Evolutionary conservation across 2,888 invertebrate genomes (phyloP).

Genomic region (Drosophila putrida): DNA sequence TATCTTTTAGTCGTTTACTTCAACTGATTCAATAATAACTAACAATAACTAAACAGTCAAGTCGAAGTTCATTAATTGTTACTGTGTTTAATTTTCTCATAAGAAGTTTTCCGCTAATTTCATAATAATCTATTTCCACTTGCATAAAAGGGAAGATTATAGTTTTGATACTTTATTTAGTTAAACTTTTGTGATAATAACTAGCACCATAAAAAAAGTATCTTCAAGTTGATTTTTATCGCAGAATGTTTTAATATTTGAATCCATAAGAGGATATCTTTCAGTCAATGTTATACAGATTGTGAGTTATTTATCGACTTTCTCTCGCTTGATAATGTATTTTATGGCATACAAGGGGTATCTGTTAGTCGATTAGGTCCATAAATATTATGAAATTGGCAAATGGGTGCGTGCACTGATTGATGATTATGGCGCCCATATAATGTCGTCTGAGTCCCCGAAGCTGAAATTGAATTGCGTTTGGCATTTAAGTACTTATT

Average conservation of each 20-base stretch:
- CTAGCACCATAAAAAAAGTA: background rate
- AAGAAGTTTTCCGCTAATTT: too few relatives aligned
- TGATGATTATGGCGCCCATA: slow-evolving; percentile 61
- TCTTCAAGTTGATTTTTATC: background rate
- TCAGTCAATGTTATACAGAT: background rate
- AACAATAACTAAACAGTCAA: too few relatives aligned
- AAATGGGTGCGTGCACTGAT: slow-evolving; percentile 60
- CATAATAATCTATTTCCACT: too few relatives aligned
- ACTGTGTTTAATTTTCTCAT: too few relatives aligned
- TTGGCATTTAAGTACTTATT: slow-evolving; percentile 61
- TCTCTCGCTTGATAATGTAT: background rate
- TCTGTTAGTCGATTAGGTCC: background rate
- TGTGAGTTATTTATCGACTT: background rate
- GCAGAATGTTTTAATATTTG: background rate
- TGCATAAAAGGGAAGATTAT: too few relatives aligned
- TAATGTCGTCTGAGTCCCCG: slow-evolving; percentile 43
- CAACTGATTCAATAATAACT: background rate
- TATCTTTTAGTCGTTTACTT: background rate
- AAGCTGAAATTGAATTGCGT: slow-evolving; percentile 44
- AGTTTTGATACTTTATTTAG: too few relatives aligned
- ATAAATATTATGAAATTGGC: background rate
- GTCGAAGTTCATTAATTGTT: too few relatives aligned
- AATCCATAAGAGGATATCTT: background rate
- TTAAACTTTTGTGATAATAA: too few relatives aligned
- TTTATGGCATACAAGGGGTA: slow-evolving; percentile 26